These are phyloP conservation scores for Muscicapa adusta DNA, from an alignment of 2,113 vertebrate genomes.

Conservation along the genomic window DNA sequence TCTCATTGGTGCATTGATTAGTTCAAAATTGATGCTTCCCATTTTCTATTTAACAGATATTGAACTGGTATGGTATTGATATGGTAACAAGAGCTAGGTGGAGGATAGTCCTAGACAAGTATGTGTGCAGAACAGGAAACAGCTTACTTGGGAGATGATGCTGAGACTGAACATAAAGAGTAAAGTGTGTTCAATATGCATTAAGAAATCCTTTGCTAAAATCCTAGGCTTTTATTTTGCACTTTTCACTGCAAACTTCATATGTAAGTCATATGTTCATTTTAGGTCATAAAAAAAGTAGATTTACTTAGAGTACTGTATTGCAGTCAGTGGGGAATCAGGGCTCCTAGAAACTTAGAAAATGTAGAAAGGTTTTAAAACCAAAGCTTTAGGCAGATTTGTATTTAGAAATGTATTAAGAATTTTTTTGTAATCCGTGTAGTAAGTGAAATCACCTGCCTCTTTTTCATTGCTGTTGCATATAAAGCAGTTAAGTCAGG, in stretches of 20 bases:
- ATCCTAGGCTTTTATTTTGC: neutral
- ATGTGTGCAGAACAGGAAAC: neutral
- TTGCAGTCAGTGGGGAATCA: neutral
- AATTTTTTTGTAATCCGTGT: neutral
- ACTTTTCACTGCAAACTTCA: neutral
- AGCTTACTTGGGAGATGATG: neutral
- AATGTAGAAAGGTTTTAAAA: neutral
- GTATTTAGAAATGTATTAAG: neutral
- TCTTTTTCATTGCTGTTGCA: neutral
- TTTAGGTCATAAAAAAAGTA: neutral
- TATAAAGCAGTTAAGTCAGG: neutral
- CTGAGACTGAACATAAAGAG: neutral
- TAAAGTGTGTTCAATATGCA: neutral
- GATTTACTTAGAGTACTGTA: neutral
- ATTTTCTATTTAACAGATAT: neutral
- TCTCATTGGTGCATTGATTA: neutral
- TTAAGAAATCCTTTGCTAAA: neutral
- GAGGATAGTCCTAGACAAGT: neutral
- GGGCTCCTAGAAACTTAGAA: neutral
- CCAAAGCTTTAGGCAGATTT: neutral
- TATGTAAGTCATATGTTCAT: neutral
- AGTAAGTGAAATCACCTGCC: neutral
- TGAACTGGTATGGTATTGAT: neutral
- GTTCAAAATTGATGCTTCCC: neutral
- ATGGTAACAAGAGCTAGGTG: neutral